Evolutionary conservation across 1,140 invertebrate species (phyloP).

Genomic region (Papilio xuthus): DNA sequence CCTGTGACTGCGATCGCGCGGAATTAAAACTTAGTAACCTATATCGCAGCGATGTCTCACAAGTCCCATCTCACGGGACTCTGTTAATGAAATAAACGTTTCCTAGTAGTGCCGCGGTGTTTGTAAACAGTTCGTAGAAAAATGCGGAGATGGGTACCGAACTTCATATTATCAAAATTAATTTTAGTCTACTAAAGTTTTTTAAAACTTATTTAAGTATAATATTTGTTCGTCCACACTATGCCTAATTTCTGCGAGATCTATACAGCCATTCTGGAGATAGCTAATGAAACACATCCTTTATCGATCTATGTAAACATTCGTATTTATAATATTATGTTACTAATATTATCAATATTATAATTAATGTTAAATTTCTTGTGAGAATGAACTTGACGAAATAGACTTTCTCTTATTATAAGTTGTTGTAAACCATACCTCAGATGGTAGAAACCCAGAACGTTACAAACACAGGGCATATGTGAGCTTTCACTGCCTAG

Average conservation of each 20-base stretch:
- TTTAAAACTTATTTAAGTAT: no score
- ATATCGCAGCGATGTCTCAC: neutral
- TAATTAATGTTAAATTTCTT: no score
- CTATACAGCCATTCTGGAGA: no score
- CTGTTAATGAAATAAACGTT: neutral
- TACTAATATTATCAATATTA: no score
- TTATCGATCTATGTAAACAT: no score
- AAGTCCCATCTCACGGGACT: neutral
- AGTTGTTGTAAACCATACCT: neutral
- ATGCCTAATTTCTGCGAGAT: no score
- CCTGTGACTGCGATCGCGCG: no score
- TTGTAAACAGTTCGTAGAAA: neutral
- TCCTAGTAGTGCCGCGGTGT: conserved; percentile 7
- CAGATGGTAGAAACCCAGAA: neutral
- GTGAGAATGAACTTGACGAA: no score
- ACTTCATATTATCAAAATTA: neutral
- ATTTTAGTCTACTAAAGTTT: neutral
- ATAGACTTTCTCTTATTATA: neutral
- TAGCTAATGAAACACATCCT: no score
- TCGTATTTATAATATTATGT: no score
- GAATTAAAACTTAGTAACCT: no score
- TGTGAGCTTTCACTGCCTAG: neutral
- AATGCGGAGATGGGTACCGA: neutral
- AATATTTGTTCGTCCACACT: no score
- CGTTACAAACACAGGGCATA: neutral